Conservation (phyloP, 2,797 vertebrate species). For the Gastrophryne carolinensis region DNA sequence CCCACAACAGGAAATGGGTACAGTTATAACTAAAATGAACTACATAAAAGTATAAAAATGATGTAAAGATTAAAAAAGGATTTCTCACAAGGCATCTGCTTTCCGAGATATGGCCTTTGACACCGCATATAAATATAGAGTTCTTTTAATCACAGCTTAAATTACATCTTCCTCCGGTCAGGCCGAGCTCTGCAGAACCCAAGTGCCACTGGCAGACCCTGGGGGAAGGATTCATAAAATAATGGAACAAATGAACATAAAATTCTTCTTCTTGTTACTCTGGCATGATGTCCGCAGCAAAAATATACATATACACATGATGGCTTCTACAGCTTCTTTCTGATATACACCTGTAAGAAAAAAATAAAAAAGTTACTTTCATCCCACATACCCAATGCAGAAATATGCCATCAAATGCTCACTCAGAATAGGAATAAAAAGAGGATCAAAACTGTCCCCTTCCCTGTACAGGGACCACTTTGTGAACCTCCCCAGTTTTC, state of each 20-base stretch:
- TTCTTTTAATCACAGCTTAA: not conserved
- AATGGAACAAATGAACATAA: too few relatives aligned
- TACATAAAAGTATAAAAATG: constrained; percentile 19
- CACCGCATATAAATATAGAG: not conserved
- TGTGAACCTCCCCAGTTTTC: too few relatives aligned
- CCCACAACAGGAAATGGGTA: too few relatives aligned
- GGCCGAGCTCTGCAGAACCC: not conserved
- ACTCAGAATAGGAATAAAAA: too few relatives aligned
- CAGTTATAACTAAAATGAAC: not conserved
- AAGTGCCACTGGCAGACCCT: too few relatives aligned
- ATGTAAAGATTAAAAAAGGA: not conserved
- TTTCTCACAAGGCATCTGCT: not conserved
- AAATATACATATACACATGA: not conserved
- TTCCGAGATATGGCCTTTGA: not conserved
- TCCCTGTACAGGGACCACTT: too few relatives aligned
- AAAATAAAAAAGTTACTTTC: not conserved
- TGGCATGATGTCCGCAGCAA: not conserved
- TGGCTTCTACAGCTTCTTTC: not conserved
- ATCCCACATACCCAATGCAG: too few relatives aligned
- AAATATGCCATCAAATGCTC: too few relatives aligned
- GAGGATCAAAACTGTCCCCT: too few relatives aligned
- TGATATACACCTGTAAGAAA: not conserved
- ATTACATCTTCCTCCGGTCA: not conserved
- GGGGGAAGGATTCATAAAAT: too few relatives aligned
- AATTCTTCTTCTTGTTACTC: not conserved